Base-by-base conservation (phyloP, 2,888 invertebrate species). In the Salpingus planirostris region DNA sequence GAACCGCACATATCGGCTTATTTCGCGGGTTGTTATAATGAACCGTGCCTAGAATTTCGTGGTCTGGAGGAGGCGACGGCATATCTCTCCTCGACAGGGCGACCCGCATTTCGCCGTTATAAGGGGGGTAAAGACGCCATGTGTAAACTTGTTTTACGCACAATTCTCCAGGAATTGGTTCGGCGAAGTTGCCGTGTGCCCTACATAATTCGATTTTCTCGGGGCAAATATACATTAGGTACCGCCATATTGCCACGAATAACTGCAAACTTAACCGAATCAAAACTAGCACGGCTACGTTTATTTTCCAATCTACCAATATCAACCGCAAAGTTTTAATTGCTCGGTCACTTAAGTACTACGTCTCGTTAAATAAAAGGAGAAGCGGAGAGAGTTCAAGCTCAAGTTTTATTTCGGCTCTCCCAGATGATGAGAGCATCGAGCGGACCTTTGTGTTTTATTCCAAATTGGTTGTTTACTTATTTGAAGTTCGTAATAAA, bases 141-240 rank as follows among this genome's bases (percentile, higher is more conserved):
- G 47, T 43, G 47, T 47, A 47, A 45, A 44, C 45, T 43, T 42
- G 46, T 47, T 47, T 47, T 42, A 49, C 49, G 49, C 49, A 49
- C 47, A 45, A 47, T 49, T 49, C 44, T 42, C 47, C 40, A 32
- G 36, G 42, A 45, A 46, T 49, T 45, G 44, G 34, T 42, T 41
- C 35, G n/a, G 33, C 21, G 41, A 37, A 34, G 34, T 37, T 35
- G 36, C 36, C 36, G 33, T 28, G n/a, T n/a, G n/a, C 33, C 25
- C 28, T 29, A 27, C 33, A 31, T 44, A 38, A 44, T 44, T 40
- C 35, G 38, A 43, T 44, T 44, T 41, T 29, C 35, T 38, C 30
- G 29, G 12, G 21, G 15, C 31, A 24, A 34, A 25, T 11, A 13
- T 21, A 29, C 21, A 29, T 29, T 25, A 25, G 4, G 10, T 18